Evolutionary conservation across 2,888 invertebrate genomes (phyloP).

Genomic region (Pseudococcus longispinus): DNA sequence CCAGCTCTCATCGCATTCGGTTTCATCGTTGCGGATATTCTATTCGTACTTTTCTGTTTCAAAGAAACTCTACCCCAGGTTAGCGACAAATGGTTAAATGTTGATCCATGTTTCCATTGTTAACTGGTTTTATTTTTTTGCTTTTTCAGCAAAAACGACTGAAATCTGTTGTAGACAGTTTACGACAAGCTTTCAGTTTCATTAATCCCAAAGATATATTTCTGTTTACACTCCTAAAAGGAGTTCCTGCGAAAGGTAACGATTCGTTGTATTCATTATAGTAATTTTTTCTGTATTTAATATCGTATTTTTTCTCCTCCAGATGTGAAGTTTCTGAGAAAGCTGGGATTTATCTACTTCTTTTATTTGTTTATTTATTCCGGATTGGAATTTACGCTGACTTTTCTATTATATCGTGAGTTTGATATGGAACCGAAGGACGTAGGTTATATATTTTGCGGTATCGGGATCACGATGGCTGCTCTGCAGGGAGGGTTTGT

Average conservation of each 20-base stretch:
- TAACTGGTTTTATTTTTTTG: conserved; percentile 58
- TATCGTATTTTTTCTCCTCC: conserved; percentile 61
- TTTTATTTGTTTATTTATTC: conserved; percentile 80
- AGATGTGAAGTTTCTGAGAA: conserved; percentile 72
- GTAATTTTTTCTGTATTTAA: neutral
- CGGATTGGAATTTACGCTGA: conserved; percentile 95
- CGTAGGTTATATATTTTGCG: conserved; percentile 97
- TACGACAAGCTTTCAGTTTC: conserved; percentile 71
- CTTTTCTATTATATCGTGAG: conserved; percentile 92
- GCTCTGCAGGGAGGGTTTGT: conserved; percentile 88
- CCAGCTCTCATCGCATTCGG: conserved; percentile 81
- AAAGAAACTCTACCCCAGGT: conserved; percentile 84
- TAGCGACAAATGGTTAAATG: conserved; percentile 60
- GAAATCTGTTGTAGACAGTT: conserved; percentile 71
- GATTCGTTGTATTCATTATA: neutral
- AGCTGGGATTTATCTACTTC: conserved; percentile 82
- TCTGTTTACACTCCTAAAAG: conserved; percentile 73
- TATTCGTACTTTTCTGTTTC: conserved; percentile 75
- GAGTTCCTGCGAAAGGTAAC: conserved; percentile 65
- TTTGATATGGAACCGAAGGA: conserved; percentile 93
- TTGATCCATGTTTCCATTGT: neutral
- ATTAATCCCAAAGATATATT: conserved; percentile 70
- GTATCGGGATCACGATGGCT: conserved; percentile 91
- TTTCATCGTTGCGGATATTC: conserved; percentile 78
- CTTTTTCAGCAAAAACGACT: conserved; percentile 73